phyloP scores from a whole-genome alignment of 53 echinoderm and acorn worm genomes.

The Hippasteria phrygiana region DNA sequence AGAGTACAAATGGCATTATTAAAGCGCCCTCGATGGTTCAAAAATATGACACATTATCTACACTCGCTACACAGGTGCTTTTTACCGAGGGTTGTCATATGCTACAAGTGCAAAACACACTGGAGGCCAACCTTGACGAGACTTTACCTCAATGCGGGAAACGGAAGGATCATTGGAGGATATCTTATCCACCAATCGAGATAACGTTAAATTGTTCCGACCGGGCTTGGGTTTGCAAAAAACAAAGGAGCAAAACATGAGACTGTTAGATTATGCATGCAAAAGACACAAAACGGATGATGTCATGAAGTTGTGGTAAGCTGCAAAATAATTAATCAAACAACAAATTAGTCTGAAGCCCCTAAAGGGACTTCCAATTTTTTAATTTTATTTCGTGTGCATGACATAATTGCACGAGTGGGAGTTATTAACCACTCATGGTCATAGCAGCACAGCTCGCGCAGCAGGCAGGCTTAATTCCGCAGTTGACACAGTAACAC shows the following conservation, averaged over 20 bases:
- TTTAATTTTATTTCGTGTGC: too few relatives aligned
- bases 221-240: background rate
- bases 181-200: background rate
- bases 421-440: too few relatives aligned
- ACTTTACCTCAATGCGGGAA: slow-evolving; percentile 30
- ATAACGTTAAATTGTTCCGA: background rate
- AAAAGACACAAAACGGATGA: background rate
- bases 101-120: slow-evolving; percentile 1
- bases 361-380: too few relatives aligned
- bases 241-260: background rate
- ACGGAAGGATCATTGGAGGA: slow-evolving; percentile 7
- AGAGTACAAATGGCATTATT: too few relatives aligned
- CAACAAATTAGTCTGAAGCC: too few relatives aligned
- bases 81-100: background rate
- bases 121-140: background rate
- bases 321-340: too few relatives aligned
- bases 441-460: too few relatives aligned
- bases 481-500: too few relatives aligned
- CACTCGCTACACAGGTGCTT: background rate
- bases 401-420: too few relatives aligned
- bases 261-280: background rate
- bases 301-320: too few relatives aligned
- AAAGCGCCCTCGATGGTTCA: too few relatives aligned
- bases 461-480: too few relatives aligned
- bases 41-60: background rate